A percentile compares a stretch with the other conserved stretches of the same genome.
Conservation (phyloP, 2,113 vertebrate species). For the Talpa occidentalis region DNA sequence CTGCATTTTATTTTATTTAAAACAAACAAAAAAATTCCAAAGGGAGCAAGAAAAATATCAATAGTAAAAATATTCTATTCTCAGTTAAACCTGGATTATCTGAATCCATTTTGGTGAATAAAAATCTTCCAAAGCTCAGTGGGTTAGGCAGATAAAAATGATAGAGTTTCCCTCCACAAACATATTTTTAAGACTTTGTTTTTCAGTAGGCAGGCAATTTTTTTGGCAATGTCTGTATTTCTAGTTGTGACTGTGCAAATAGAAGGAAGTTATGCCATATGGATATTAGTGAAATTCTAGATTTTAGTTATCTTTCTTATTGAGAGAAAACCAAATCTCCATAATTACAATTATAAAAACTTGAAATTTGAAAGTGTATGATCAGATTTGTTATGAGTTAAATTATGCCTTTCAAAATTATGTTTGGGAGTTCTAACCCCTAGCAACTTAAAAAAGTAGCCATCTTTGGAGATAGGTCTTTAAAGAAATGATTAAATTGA, state of each 20-base stretch:
- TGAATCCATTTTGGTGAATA: not conserved
- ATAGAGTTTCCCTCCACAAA: not conserved
- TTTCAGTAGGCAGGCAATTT: not conserved
- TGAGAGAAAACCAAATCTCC: not conserved
- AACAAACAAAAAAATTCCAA: not conserved
- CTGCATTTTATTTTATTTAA: conserved; percentile 32
- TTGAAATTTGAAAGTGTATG: not conserved
- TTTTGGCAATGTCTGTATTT: not conserved
- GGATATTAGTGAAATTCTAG: not conserved
- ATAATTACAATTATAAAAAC: not conserved
- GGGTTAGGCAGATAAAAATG: not conserved
- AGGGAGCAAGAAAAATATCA: conserved; percentile 18
- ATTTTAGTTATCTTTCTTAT: not conserved
- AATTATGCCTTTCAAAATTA: not conserved
- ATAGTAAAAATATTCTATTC: not conserved
- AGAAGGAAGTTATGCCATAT: not conserved
- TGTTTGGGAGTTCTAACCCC: not conserved
- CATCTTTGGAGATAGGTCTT: not conserved
- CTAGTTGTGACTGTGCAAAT: not conserved
- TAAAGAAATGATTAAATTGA: not conserved
- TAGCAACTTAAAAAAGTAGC: not conserved
- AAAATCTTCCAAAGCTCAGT: not conserved
- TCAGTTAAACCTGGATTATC: not conserved
- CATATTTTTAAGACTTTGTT: not conserved
- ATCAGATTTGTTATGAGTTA: not conserved